Conservation (phyloP, 1,140 invertebrate species). For the Nebria ingens region DNA sequence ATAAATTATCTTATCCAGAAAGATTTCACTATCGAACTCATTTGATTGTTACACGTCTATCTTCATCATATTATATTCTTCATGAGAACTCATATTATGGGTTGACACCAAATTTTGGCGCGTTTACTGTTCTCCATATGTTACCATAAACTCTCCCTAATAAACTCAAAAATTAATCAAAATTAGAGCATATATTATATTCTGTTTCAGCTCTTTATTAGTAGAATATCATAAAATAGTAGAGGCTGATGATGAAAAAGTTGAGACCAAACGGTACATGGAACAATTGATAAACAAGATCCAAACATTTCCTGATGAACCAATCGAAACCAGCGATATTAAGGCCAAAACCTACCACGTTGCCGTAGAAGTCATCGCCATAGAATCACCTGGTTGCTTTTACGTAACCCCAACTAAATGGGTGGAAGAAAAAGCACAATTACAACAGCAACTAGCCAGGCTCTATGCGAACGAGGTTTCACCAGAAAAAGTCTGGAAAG, state of each 20-base stretch:
- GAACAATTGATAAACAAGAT: not conserved
- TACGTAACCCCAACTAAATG: not conserved
- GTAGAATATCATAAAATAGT: not conserved
- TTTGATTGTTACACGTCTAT: too few relatives aligned
- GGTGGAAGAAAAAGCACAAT: not conserved
- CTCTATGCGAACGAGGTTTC: constrained; percentile 1
- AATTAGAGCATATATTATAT: not conserved
- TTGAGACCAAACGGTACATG: not conserved
- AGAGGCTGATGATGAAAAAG: not conserved
- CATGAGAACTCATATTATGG: too few relatives aligned
- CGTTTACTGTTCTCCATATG: too few relatives aligned
- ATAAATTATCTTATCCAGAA: too few relatives aligned
- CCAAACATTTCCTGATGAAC: too few relatives aligned
- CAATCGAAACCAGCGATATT: not conserved
- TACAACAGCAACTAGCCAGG: constrained; percentile 8
- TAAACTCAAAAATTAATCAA: too few relatives aligned
- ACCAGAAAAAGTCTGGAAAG: not conserved
- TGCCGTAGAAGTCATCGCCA: not conserved
- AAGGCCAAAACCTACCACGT: not conserved
- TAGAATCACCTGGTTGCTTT: not conserved
- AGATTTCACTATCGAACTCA: too few relatives aligned
- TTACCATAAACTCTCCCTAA: too few relatives aligned
- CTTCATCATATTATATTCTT: too few relatives aligned
- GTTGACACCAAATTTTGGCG: too few relatives aligned
- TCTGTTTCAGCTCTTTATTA: not conserved